Conservation (phyloP, 2,797 vertebrate species). For the Podarcis lilfordi region DNA sequence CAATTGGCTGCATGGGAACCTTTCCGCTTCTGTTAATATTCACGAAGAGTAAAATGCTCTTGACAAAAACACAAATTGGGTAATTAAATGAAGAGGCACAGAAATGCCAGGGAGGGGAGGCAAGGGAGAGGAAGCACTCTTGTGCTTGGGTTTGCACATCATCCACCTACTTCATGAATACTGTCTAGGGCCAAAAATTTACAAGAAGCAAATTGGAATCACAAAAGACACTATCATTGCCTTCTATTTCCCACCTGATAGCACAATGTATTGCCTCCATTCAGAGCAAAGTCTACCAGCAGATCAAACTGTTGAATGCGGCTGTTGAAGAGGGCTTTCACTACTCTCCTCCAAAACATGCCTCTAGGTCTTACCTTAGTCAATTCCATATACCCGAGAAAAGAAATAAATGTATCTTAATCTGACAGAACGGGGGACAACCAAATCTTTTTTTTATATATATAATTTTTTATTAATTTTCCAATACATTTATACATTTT, state of each 20-base stretch:
- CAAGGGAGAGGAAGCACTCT: not conserved
- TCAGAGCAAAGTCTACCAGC: not conserved
- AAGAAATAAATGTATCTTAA: too few species aligned
- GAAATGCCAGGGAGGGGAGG: not conserved
- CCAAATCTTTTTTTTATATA: too few species aligned
- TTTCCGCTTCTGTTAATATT: slow-evolving; percentile 13
- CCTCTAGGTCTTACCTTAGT: too few species aligned
- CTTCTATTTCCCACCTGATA: not conserved
- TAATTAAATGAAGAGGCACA: slow-evolving; percentile 5
- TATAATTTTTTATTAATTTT: too few species aligned
- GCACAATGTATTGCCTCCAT: too few species aligned
- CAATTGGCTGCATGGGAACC: not conserved
- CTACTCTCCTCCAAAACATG: too few species aligned
- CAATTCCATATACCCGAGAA: too few species aligned
- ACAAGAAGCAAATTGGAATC: not conserved
- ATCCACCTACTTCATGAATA: not conserved
- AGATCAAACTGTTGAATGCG: not conserved
- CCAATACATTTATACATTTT: too few species aligned
- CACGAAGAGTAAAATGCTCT: not conserved
- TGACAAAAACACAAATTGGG: slow-evolving; percentile 8
- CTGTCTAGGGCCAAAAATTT: slow-evolving; percentile 4
- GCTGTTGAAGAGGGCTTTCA: too few species aligned
- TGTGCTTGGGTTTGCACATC: not conserved
- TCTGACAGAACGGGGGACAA: too few species aligned
- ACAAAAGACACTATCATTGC: not conserved